phyloP scores from a whole-genome alignment of 2,888 invertebrate species.

The Pseudococcus viburni region DNA sequence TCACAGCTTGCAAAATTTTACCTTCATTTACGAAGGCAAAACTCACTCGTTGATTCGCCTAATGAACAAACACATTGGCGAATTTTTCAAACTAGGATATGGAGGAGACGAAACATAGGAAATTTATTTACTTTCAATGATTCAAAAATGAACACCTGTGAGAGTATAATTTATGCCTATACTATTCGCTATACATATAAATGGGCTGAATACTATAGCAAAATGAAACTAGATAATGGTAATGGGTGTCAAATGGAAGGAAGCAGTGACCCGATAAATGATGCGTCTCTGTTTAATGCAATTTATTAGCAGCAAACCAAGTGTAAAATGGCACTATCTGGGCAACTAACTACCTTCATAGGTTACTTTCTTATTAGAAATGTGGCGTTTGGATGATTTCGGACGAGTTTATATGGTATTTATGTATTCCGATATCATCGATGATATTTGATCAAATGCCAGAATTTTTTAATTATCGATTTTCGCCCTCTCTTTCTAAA shows the following conservation, averaged over 20 bases:
- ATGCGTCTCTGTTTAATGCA: constrained; percentile 57
- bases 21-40: background rate
- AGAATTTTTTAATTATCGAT: background rate
- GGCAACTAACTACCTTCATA: constrained; percentile 45
- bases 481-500: background rate
- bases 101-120: background rate
- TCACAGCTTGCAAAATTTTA: constrained; percentile 18
- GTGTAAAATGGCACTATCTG: constrained; percentile 56
- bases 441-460: background rate
- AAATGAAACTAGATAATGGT: constrained; percentile 52
- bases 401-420: background rate
- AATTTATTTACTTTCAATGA: constrained; percentile 53
- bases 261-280: constrained; percentile 57
- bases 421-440: background rate
- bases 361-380: constrained; percentile 52
- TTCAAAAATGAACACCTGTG: constrained; percentile 38
- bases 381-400: constrained; percentile 4
- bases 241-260: constrained; percentile 57
- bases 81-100: background rate
- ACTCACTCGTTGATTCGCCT: constrained; percentile 46
- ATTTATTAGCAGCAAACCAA: constrained; percentile 53
- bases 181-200: constrained; percentile 48
- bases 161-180: constrained; percentile 47
- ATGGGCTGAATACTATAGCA: background rate
- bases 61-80: constrained; percentile 39